A percentile compares a stretch with the other conserved stretches of the same genome.
Conservation (phyloP, 2,888 invertebrate species). For the Amaurobius ferox region DNA sequence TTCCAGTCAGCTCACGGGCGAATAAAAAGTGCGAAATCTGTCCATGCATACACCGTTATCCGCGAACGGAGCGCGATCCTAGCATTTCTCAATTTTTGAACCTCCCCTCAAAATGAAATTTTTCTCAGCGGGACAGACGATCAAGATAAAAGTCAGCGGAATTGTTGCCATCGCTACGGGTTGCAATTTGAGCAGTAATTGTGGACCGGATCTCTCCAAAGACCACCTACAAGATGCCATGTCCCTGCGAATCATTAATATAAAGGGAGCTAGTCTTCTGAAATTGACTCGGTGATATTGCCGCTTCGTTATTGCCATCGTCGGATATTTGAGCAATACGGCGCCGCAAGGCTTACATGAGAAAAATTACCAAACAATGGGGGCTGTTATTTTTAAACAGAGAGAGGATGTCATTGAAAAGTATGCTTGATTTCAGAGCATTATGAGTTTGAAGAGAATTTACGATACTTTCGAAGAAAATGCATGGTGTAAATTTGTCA, state of each 20-base stretch:
- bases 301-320: not conserved
- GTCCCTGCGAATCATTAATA: conserved; percentile 43
- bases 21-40: too few species aligned
- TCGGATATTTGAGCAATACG: not conserved
- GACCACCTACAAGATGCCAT: conserved; percentile 53
- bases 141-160: conserved; percentile 25
- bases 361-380: not conserved
- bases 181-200: conserved; percentile 58
- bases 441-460: not conserved
- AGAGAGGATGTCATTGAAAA: not conserved
- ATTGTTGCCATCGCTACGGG: conserved; percentile 21
- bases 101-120: not conserved
- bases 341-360: not conserved
- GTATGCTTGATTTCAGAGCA: not conserved
- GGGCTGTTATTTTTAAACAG: not conserved
- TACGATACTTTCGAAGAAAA: not conserved
- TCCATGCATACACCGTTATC: too few species aligned
- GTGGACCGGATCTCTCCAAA: conserved; percentile 32
- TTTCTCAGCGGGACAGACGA: conserved; percentile 15
- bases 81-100: not conserved
- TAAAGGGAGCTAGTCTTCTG: conserved; percentile 29
- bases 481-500: too few species aligned
- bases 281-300: not conserved
- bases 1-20: too few species aligned
- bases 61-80: too few species aligned